These are phyloP conservation scores for Tipula unca DNA, from an alignment of 2,888 invertebrate genomes.

Conservation along the genomic window DNA sequence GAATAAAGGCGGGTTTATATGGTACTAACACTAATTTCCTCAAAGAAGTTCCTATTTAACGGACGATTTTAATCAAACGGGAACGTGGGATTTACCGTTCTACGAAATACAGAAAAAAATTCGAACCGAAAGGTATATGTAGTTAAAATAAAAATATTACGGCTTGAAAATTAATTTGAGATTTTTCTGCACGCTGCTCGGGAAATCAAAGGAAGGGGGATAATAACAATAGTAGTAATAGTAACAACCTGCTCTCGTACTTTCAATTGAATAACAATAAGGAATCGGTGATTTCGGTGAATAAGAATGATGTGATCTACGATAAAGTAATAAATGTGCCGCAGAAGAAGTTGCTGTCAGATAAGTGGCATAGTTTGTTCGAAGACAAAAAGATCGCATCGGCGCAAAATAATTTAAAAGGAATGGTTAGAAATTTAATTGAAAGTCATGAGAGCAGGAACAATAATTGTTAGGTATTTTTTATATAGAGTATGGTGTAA, in stretches of 20 bases:
- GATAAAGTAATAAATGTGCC: neutral
- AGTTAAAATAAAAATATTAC: neutral
- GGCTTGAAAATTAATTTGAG: neutral
- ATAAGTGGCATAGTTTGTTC: neutral
- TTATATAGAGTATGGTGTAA: neutral
- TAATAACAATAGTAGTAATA: neutral
- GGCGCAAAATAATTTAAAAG: neutral
- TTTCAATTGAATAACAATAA: neutral
- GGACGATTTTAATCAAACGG: conserved; percentile 34
- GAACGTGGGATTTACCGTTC: conserved; percentile 53
- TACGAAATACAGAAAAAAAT: conserved; percentile 37
- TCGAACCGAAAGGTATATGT: conserved; percentile 23
- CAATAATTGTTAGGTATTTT: neutral
- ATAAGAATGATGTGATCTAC: neutral
- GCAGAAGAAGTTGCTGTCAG: neutral
- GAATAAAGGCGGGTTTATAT: neutral
- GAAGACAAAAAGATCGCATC: neutral
- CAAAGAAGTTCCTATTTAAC: neutral
- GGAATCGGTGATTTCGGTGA: neutral
- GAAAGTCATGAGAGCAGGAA: neutral
- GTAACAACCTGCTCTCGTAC: neutral
- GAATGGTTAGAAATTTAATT: neutral
- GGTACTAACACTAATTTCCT: neutral
- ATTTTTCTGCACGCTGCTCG: neutral
- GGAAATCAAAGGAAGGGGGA: neutral